These are phyloP conservation scores for Cavia aperea DNA, from an alignment of 2,113 vertebrate species.

Conservation along the genomic window DNA sequence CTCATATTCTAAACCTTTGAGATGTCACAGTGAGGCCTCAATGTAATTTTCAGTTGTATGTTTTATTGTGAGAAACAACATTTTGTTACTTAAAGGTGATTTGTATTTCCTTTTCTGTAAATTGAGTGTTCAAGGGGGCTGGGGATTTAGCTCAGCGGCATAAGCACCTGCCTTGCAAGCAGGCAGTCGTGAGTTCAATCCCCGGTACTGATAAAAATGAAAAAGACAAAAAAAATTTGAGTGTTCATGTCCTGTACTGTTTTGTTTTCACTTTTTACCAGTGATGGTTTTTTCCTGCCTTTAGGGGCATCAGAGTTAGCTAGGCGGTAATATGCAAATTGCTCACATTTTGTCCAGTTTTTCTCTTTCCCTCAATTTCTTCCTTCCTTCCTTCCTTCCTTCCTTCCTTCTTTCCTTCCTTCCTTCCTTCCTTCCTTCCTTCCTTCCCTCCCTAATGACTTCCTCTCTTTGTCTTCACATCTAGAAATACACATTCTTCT, in stretches of 20 bases:
- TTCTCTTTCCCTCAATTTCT: neutral
- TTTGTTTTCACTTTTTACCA: neutral
- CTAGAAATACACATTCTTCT: neutral
- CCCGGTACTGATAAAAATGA: too few species aligned
- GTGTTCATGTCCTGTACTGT: neutral
- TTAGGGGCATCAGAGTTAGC: neutral
- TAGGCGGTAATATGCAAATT: neutral
- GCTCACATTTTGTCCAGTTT: neutral
- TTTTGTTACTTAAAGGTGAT: neutral
- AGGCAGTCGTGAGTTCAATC: too few species aligned
- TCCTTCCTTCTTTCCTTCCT: neutral
- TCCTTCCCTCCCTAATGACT: neutral
- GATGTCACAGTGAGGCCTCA: neutral
- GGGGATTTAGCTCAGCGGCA: too few species aligned
- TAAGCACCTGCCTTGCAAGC: too few species aligned
- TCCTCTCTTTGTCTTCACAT: neutral
- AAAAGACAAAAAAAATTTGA: too few species aligned
- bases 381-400: neutral
- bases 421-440: neutral
- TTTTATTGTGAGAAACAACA: neutral
- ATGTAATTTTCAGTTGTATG: neutral
- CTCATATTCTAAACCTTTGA: neutral
- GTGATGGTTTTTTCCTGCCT: neutral
- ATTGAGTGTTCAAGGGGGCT: neutral
- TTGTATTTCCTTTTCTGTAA: constrained; percentile 4